A percentile compares a stretch with the other conserved stretches of the same genome.
Evolutionary conservation across 2,113 vertebrate genomes (phyloP).

Genomic region (Psephotus haematonotus): DNA sequence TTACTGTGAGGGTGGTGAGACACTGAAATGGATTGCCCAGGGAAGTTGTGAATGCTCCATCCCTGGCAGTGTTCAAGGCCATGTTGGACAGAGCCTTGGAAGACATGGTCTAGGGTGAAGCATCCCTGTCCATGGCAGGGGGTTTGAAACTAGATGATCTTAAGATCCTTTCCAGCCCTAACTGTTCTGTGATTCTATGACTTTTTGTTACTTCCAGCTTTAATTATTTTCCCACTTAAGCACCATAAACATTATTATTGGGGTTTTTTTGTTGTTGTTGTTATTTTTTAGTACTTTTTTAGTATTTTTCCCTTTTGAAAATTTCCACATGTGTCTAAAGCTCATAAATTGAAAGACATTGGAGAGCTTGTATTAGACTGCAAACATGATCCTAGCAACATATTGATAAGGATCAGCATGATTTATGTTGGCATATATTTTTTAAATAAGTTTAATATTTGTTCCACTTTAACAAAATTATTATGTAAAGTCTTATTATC

Average conservation of each 20-base stretch:
- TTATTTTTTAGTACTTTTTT: not conserved
- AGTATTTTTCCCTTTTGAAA: not conserved
- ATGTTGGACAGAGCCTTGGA: not conserved
- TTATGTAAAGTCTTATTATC: not conserved
- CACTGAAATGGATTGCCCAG: too few species aligned
- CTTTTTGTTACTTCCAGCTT: not conserved
- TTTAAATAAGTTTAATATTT: not conserved
- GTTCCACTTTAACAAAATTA: not conserved
- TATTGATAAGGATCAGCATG: not conserved
- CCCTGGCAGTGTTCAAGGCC: not conserved
- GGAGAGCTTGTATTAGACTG: not conserved
- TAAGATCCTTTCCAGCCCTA: not conserved
- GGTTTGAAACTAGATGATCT: not conserved
- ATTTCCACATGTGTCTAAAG: not conserved
- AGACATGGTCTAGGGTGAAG: not conserved
- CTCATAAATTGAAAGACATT: not conserved
- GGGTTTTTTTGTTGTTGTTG: not conserved
- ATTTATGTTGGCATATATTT: not conserved
- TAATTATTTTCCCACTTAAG: not conserved
- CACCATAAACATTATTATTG: not conserved
- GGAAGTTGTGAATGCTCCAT: not conserved
- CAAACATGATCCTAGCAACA: not conserved
- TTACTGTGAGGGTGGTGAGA: not conserved
- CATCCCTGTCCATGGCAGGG: not conserved
- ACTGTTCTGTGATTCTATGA: not conserved